Conservation (phyloP, 2,888 invertebrate species). For the Lochmaea crataegi region DNA sequence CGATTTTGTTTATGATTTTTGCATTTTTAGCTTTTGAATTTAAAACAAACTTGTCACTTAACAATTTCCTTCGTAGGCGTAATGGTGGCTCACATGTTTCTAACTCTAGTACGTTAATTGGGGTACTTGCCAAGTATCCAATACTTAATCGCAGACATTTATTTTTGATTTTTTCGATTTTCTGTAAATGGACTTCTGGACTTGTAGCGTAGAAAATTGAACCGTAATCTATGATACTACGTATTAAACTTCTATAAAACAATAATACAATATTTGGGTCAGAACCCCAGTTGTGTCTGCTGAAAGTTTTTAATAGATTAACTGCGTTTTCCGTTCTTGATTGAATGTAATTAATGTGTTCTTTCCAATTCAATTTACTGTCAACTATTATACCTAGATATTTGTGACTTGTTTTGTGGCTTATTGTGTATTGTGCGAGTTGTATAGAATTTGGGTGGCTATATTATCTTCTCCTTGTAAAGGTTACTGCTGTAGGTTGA, state of each 20-base stretch:
- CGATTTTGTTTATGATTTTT: not conserved
- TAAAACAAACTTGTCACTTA: not conserved
- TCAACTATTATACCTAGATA: too few species aligned
- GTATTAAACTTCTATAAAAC: not conserved
- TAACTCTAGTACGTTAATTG: slow-evolving; percentile 1
- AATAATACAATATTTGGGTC: slow-evolving; percentile 10
- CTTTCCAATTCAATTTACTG: too few species aligned
- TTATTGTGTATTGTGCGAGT: too few species aligned
- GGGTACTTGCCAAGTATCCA: slow-evolving; percentile 1
- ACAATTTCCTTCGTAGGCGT: not conserved
- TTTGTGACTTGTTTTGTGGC: too few species aligned
- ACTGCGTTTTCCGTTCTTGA: too few species aligned
- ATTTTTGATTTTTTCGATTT: slow-evolving; percentile 13
- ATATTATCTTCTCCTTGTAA: too few species aligned
- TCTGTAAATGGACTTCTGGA: not conserved
- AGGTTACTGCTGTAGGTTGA: too few species aligned
- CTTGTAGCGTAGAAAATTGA: not conserved
- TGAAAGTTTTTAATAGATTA: too few species aligned
- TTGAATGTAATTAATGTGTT: too few species aligned
- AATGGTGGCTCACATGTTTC: slow-evolving; percentile 1
- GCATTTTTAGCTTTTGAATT: not conserved
- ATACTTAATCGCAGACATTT: too few species aligned
- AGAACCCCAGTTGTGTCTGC: not conserved
- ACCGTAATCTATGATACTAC: slow-evolving; percentile 1
- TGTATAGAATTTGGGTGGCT: too few species aligned